Percentiles rank a stretch among this genome's conserved stretches.
Conservation (phyloP, 2,888 invertebrate species). For the Drosophila atripex region DNA sequence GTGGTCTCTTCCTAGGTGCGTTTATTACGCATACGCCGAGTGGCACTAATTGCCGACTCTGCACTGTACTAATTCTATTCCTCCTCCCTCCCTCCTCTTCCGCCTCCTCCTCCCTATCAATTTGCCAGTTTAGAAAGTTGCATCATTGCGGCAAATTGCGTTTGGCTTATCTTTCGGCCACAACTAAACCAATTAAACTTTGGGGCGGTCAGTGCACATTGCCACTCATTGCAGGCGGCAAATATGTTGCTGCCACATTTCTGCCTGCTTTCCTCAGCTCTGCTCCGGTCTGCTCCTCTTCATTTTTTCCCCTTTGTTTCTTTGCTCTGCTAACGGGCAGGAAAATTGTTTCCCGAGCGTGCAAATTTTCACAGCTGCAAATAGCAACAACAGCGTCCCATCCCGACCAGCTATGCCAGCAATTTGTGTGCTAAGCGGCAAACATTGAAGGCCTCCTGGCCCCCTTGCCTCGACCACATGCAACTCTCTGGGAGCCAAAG, state of each 20-base stretch:
- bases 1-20: slow-evolving; percentile 54
- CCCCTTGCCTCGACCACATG: background rate
- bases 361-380: slow-evolving; percentile 77
- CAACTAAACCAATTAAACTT: slow-evolving; percentile 79
- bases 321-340: slow-evolving; percentile 70
- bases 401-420: slow-evolving; percentile 67
- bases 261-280: slow-evolving; percentile 1
- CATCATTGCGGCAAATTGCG: slow-evolving; percentile 65
- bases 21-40: slow-evolving; percentile 74
- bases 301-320: slow-evolving; percentile 14
- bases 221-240: slow-evolving; percentile 65
- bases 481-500: slow-evolving; percentile 27
- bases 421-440: slow-evolving; percentile 71
- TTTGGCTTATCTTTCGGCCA: slow-evolving; percentile 68
- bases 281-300: background rate
- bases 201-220: slow-evolving; percentile 23
- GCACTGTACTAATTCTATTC: slow-evolving; percentile 47
- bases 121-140: slow-evolving; percentile 62
- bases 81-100: slow-evolving; percentile 44
- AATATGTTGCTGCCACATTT: slow-evolving; percentile 69
- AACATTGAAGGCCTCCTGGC: slow-evolving; percentile 59
- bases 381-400: slow-evolving; percentile 39
- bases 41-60: slow-evolving; percentile 67
- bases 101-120: slow-evolving; percentile 55
- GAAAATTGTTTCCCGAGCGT: slow-evolving; percentile 74